Conservation (phyloP, 1,140 invertebrate species). For the Drosophila carrolli region DNA sequence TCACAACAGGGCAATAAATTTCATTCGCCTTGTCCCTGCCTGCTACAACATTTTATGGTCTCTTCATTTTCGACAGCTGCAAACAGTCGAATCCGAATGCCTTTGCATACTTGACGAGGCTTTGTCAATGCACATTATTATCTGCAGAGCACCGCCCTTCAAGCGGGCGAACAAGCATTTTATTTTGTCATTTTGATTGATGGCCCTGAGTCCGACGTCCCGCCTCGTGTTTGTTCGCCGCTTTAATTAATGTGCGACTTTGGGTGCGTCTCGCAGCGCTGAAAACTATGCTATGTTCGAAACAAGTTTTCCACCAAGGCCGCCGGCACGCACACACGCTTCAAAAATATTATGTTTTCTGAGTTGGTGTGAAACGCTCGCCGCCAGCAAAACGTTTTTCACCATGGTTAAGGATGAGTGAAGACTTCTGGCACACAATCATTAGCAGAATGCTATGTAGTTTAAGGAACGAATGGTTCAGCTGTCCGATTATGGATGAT, state of each 20-base stretch:
- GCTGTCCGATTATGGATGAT: constrained; percentile 47
- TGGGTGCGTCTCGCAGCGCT: neutral
- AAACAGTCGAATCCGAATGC: constrained; percentile 46
- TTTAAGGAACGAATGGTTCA: constrained; percentile 25
- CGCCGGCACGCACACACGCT: constrained; percentile 33
- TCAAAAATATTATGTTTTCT: constrained; percentile 41
- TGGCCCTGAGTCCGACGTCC: constrained; percentile 74
- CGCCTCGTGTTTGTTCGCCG: constrained; percentile 52
- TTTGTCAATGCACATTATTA: constrained; percentile 68
- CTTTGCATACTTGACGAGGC: constrained; percentile 55
- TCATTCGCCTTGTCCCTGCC: constrained; percentile 55
- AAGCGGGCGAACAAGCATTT: constrained; percentile 64
- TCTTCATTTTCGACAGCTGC: constrained; percentile 63
- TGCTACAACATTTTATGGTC: constrained; percentile 64
- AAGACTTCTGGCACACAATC: constrained; percentile 59
- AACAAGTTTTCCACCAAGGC: constrained; percentile 32
- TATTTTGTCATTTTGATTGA: constrained; percentile 81
- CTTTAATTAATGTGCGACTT: constrained; percentile 70
- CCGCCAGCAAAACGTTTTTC: constrained; percentile 25
- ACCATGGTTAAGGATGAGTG: constrained; percentile 39
- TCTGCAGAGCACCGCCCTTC: constrained; percentile 13
- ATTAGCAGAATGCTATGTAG: constrained; percentile 61
- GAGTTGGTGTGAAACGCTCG: constrained; percentile 33
- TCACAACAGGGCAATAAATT: constrained; percentile 81
- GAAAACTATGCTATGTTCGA: constrained; percentile 42